Conservation (phyloP, 2,113 vertebrate species). For the Lycocorax pyrrhopterus region DNA sequence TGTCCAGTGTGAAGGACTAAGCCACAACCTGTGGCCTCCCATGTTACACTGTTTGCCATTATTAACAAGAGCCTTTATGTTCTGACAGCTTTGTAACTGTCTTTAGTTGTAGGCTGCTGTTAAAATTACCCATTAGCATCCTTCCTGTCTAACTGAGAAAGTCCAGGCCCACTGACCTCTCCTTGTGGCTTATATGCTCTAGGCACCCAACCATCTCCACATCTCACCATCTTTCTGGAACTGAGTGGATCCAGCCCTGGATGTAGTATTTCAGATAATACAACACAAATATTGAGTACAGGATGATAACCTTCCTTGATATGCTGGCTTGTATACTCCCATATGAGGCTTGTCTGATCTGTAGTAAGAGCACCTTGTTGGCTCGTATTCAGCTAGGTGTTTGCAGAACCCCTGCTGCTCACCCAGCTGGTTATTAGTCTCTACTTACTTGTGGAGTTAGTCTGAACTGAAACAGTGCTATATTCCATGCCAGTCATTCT, state of each 20-base stretch:
- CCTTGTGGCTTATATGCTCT: background rate
- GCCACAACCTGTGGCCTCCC: background rate
- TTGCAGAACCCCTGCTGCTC: background rate
- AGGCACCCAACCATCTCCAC: background rate
- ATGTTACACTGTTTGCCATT: background rate
- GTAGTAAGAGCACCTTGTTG: background rate
- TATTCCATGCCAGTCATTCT: background rate
- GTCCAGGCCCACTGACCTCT: background rate
- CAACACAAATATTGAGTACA: background rate
- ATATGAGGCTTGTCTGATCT: background rate
- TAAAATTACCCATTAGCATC: background rate
- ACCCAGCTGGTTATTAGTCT: background rate
- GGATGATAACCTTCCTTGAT: background rate
- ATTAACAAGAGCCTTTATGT: background rate
- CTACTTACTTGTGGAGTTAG: background rate
- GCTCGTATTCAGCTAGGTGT: background rate
- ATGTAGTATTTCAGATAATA: background rate
- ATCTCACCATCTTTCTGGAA: background rate
- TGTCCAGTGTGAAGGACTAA: background rate
- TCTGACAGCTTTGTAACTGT: background rate
- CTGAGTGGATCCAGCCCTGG: background rate
- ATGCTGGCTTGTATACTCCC: background rate
- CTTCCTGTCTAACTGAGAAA: background rate
- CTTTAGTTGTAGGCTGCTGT: background rate
- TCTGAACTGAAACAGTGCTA: background rate